A percentile compares a stretch with the other conserved stretches of the same genome.
Evolutionary conservation across 2,888 invertebrate species (phyloP).

Genomic region (Zonitis immaculata): DNA sequence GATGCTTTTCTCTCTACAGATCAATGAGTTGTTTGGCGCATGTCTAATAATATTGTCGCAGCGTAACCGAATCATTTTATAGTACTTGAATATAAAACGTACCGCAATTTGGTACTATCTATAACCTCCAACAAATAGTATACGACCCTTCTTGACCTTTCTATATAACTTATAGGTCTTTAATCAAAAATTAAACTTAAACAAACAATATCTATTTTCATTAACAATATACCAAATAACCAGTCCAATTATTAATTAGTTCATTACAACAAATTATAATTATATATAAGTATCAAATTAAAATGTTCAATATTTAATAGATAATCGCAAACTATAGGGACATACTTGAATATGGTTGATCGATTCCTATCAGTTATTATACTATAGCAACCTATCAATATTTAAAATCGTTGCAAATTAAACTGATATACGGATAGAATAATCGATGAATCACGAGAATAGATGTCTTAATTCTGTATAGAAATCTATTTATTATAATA

Average conservation of each 20-base stretch:
- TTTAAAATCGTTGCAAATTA: conserved; percentile 2
- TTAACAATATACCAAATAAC: too few relatives aligned
- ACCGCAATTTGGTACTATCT: not conserved
- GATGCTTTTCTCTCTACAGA: conserved; percentile 37
- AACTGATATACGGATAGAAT: not conserved
- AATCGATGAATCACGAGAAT: not conserved
- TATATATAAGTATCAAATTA: too few relatives aligned
- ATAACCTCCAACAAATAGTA: not conserved
- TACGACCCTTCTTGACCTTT: conserved; percentile 1
- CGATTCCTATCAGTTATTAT: not conserved
- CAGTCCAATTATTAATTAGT: too few relatives aligned
- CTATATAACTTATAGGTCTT: not conserved
- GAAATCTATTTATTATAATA: not conserved
- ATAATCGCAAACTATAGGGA: too few relatives aligned
- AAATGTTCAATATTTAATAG: too few relatives aligned
- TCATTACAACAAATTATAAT: too few relatives aligned
- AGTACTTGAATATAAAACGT: conserved; percentile 1
- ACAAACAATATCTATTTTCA: too few relatives aligned
- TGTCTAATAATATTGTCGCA: conserved; percentile 45
- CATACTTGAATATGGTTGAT: not conserved
- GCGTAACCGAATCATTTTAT: conserved; percentile 29
- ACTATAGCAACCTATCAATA: not conserved
- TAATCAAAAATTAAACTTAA: not conserved
- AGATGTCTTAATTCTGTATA: not conserved
- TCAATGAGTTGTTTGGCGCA: conserved; percentile 46